phyloP scores from a whole-genome alignment of 2,888 invertebrate species.

The Tipula unca region DNA sequence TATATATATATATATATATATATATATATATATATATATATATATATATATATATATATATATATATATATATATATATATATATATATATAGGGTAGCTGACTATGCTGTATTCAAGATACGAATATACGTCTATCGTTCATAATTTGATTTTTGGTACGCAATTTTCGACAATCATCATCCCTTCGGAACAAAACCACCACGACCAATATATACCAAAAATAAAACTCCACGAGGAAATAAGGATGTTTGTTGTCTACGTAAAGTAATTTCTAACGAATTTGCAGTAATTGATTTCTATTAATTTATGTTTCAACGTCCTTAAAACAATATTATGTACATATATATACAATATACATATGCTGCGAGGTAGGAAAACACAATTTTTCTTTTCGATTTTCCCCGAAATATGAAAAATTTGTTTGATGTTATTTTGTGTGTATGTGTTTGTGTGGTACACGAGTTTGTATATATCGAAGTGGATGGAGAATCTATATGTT shows the following conservation, averaged over 20 bases:
- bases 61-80: too few species aligned
- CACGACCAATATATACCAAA: background rate
- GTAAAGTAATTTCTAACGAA: background rate
- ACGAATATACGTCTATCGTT: background rate
- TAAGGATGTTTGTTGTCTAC: background rate
- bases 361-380: background rate
- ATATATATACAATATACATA: background rate
- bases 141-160: background rate
- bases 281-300: background rate
- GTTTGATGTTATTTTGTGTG: background rate
- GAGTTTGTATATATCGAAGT: background rate
- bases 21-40: too few species aligned
- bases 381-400: background rate
- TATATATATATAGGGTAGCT: background rate
- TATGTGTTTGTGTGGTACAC: background rate
- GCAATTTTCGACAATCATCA: background rate
- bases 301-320: background rate
- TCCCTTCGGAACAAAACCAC: background rate
- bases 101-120: background rate
- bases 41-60: too few species aligned
- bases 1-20: too few species aligned
- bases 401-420: background rate
- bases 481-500: background rate
- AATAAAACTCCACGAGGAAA: too few species aligned
- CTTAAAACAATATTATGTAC: background rate